Evolutionary conservation across 1,140 invertebrate genomes (phyloP), one percentile per base, ranked within the genome.

Genomic region (Drosophila malerkotliana): DNA sequence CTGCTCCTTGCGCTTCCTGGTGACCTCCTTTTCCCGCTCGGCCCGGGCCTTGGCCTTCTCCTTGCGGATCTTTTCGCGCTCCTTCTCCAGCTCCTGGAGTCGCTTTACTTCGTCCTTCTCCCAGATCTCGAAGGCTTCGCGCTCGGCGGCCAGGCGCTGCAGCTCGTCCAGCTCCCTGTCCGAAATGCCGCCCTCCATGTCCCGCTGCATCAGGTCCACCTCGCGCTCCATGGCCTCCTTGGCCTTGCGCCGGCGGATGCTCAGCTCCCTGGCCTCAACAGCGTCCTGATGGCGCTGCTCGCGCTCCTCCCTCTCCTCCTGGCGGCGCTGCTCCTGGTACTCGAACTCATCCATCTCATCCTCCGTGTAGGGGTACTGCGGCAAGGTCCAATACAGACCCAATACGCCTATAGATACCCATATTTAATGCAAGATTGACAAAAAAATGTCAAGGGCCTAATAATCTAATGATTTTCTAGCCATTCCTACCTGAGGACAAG

Each of bases 151-250:
- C 30, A 88, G 26, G 8, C 55, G 32, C 7, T 71, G 39, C 5
- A 88, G 47, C 15, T 88, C 79, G 6, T 53, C 30, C 63, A 77
- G n/a, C 47, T 88, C 79, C 0, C n/a, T 1, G 6, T 83, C 79
- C 4, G n/a, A 6, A 12, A 83, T 30, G n/a, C 76, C 84, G 1
- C 54, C 68, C 3, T 89, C 64, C 21, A 88, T 47, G 37, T 88
- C 83, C 34, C 66, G 76, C 14, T 89, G 79, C 84, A 88, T 89
- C 7, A 88, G 66, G 4, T 72, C 84, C 24, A 83, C 68, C 61
- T 87, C 83, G 8, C 79, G 72, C 1, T 52, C 49, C 84, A 87
- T 88, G n/a, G 60, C 73, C 10, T 83, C 76, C 34, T 71, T 79
- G 48, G 84, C 79, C 28, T 52, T 28, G 4, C 84, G 84, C 9